Conservation (phyloP, 2,888 invertebrate species). For the Stenolophus ochropezus region DNA sequence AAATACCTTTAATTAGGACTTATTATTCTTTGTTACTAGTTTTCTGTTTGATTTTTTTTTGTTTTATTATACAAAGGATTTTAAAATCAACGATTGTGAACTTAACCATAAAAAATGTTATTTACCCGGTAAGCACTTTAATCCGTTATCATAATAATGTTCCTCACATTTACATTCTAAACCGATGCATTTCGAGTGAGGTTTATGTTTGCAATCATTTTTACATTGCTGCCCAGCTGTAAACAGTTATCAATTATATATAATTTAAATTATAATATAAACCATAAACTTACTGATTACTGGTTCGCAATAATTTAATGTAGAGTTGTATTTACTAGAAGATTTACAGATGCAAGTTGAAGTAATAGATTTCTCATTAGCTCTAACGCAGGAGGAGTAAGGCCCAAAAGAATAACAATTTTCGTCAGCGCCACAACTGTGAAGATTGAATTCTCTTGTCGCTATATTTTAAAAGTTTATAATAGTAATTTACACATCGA, state of each 20-base stretch:
- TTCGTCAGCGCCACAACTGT: constrained; percentile 12
- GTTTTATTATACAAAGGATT: too few species aligned
- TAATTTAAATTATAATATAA: not conserved
- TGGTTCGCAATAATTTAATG: not conserved
- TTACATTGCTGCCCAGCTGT: not conserved
- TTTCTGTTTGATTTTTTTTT: too few species aligned
- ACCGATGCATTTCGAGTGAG: not conserved
- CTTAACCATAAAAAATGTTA: too few species aligned
- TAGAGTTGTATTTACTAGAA: not conserved
- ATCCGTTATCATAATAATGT: not conserved
- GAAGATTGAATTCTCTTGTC: not conserved
- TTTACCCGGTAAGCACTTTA: not conserved
- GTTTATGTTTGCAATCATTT: not conserved
- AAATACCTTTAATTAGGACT: too few species aligned
- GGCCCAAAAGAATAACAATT: constrained; percentile 11
- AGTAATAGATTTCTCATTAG: not conserved
- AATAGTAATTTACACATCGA: too few species aligned
- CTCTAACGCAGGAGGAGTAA: not conserved
- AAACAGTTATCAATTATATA: not conserved
- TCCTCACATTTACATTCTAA: not conserved
- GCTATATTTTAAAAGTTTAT: too few species aligned
- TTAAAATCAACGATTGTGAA: too few species aligned
- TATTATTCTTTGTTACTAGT: too few species aligned
- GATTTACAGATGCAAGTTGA: constrained; percentile 2
- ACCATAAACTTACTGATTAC: not conserved